Conservation (phyloP, 2,797 vertebrate genomes). For the Microcaecilia unicolor region DNA sequence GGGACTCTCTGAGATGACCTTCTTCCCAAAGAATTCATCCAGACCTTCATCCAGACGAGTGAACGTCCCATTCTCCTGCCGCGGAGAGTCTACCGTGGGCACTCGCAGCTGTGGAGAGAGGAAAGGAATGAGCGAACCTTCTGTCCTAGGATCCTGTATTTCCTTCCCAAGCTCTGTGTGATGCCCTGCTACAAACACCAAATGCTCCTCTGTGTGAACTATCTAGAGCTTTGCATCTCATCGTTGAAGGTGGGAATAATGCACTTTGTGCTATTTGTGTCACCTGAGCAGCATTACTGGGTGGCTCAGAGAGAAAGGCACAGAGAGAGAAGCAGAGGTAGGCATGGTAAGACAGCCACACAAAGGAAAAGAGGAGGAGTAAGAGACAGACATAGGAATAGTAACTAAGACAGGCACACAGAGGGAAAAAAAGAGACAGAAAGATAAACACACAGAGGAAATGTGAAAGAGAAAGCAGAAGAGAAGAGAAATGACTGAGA, state of each 20-base stretch:
- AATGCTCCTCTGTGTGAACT: too few relatives aligned
- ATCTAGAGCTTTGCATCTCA: too few relatives aligned
- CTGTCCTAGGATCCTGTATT: not conserved
- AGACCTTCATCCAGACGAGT: constrained; percentile 75
- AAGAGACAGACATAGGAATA: too few relatives aligned
- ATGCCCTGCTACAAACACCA: too few relatives aligned
- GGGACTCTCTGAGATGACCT: constrained; percentile 71
- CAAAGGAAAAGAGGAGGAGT: not conserved
- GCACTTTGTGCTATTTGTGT: too few relatives aligned
- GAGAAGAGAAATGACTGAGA: too few relatives aligned
- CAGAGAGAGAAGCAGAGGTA: not conserved
- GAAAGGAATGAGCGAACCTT: not conserved
- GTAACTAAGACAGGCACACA: not conserved
- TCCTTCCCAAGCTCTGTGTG: not conserved
- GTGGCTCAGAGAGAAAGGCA: too few relatives aligned
- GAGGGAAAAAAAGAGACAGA: not conserved
- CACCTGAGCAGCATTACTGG: too few relatives aligned
- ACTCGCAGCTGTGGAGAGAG: constrained; percentile 19
- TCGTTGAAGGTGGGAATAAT: too few relatives aligned
- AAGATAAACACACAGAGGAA: not conserved
- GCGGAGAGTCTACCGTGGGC: constrained; percentile 43
- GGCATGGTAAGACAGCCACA: too few relatives aligned
- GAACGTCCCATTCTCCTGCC: constrained; percentile 69
- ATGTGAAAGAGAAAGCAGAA: not conserved
- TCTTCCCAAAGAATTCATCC: constrained; percentile 83